These are phyloP conservation scores for Copidosoma floridanum DNA, from an alignment of 1,140 invertebrate species.

Conservation along the genomic window DNA sequence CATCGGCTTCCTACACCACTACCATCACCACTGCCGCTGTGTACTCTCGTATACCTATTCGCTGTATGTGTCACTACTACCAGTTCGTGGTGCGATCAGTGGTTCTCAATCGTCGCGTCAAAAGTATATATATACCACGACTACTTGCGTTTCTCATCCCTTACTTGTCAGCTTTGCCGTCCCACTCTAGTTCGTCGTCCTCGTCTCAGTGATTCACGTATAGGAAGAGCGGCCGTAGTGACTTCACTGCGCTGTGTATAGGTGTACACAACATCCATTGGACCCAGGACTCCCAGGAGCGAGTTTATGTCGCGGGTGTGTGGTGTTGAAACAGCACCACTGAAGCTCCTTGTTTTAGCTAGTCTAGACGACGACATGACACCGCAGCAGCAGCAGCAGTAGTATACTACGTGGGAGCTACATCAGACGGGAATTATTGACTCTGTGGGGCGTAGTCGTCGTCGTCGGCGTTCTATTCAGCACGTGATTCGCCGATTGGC, in stretches of 20 bases:
- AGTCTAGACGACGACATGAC: constrained; percentile 11
- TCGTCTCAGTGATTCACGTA: constrained; percentile 33
- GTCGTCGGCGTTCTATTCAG: neutral
- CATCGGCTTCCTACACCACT: constrained; percentile 41
- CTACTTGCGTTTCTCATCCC: neutral
- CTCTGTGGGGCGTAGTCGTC: neutral
- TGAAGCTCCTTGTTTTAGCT: constrained; percentile 11
- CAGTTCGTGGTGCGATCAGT: constrained; percentile 36
- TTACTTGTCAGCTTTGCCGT: neutral
- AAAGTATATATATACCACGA: constrained; percentile 14
- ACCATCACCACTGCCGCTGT: constrained; percentile 8
- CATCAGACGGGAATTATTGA: constrained; percentile 25
- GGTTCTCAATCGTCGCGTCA: constrained; percentile 37
- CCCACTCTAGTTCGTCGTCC: neutral
- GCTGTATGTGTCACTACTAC: no score
- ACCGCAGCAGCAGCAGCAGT: neutral
- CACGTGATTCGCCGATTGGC: constrained; percentile 15
- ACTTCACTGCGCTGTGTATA: no score
- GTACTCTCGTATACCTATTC: no score
- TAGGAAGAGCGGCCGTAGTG: constrained; percentile 32
- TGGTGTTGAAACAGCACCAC: neutral
- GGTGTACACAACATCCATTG: no score
- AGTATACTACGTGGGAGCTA: neutral
- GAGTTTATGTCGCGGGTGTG: neutral
- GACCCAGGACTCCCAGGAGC: no score